Conservation (phyloP, 2,797 vertebrate genomes). For the Morus bassanus region DNA sequence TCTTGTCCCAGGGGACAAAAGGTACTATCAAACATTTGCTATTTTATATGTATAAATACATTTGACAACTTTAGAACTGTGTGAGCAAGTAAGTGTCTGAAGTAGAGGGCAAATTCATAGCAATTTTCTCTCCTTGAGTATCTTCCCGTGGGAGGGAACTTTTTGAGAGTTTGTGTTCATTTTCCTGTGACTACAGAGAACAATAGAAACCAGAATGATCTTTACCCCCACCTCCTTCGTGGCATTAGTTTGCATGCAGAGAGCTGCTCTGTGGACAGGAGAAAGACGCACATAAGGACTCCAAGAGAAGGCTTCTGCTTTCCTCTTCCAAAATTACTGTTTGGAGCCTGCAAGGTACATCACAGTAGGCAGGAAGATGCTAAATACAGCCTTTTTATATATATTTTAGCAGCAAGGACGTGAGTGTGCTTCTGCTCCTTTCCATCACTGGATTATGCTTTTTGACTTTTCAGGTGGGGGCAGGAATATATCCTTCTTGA, state of each 20-base stretch:
- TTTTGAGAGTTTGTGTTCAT: slow-evolving; percentile 64
- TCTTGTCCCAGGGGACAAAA: slow-evolving; percentile 22
- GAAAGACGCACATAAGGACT: neutral
- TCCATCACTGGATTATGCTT: neutral
- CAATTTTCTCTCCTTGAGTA: slow-evolving; percentile 67
- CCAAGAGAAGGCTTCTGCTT: neutral
- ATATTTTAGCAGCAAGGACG: neutral
- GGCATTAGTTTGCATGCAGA: slow-evolving; percentile 29
- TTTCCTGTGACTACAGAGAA: slow-evolving; percentile 41
- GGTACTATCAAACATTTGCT: slow-evolving; percentile 50
- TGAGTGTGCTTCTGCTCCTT: neutral
- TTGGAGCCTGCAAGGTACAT: neutral
- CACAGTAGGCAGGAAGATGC: neutral
- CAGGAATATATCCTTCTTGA: neutral
- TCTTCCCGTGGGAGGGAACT: slow-evolving; percentile 59
- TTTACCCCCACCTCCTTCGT: neutral
- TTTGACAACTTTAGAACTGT: slow-evolving; percentile 58
- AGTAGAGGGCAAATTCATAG: slow-evolving; percentile 66
- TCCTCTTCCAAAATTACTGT: neutral
- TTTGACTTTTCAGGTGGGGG: neutral
- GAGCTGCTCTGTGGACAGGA: slow-evolving; percentile 23
- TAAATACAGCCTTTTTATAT: neutral
- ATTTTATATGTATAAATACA: slow-evolving; percentile 56
- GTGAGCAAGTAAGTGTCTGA: slow-evolving; percentile 45
- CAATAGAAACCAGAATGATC: slow-evolving; percentile 52